Base-by-base conservation (phyloP, 2,113 vertebrate species). In the Eudyptes chrysolophus region DNA sequence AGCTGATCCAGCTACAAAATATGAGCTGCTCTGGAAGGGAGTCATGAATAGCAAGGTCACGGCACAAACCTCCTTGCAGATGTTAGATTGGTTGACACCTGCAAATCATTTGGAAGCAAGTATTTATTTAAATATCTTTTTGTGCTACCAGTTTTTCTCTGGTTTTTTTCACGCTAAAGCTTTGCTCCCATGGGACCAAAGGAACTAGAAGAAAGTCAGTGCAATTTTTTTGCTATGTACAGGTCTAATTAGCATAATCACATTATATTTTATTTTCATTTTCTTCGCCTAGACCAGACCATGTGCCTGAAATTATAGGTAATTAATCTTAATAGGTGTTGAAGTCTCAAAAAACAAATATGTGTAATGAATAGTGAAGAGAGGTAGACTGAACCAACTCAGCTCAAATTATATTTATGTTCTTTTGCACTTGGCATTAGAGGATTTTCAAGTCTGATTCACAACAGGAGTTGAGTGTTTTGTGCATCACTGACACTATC, bases 101-200 rank as follows among this genome's bases (percentile, higher is more conserved):
- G 98, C 97, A 98, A 99, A 98, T 98, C 97, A 99, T 99, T 99
- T 98, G 94, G 97, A 88, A 96, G 85, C 79, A 97, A 97, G 94
- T 98, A 98, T 98, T 98, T 99, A 98, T 98, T 98, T 98, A 97
- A 98, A 92, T 98, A 97, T 97, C 92, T 97, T 95, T 97, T 97
- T 98, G 97, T 97, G 98, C 98, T 98, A 98, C 98, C 95, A 98
- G 97, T 98, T 98, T 98, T 98, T 98, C 96, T 98, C 93, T 97
- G 90, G 84, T 97, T 97, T 96, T 95, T 98, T 98, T 97, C 95
- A 83, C 75, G 60, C 77, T 94, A 94, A 95, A 96, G 36, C 74
- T 90, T 94, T 71, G 25, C 19, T 94, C 40, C 32, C 25, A 22
- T 18, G 75, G 52, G 85, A 90, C 16, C 27, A 54, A 66, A 94